phyloP scores from a whole-genome alignment of 1,140 invertebrate species.

The Caenorhabditis brenneri region DNA sequence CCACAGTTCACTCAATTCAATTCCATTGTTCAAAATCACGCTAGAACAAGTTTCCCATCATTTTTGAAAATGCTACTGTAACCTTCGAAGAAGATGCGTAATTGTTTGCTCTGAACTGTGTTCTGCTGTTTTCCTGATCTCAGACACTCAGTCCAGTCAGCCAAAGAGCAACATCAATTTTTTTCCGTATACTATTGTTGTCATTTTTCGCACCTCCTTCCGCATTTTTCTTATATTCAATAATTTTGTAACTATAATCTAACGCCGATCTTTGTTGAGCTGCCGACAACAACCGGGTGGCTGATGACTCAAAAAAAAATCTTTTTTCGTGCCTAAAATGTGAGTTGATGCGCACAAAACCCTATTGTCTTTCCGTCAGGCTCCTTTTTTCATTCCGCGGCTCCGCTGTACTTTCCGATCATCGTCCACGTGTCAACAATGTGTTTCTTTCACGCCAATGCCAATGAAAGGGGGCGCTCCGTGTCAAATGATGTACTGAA shows the following conservation, averaged over 20 bases:
- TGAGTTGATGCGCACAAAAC: not conserved
- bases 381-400: not conserved
- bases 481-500: slow-evolving; percentile 37
- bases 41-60: no score
- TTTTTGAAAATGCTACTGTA: no score
- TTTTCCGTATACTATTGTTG: slow-evolving; percentile 3
- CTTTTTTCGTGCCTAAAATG: not conserved
- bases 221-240: not conserved
- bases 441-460: not conserved
- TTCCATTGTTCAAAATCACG: not conserved
- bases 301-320: slow-evolving; percentile 7
- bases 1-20: not conserved
- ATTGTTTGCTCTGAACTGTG: not conserved
- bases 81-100: not conserved
- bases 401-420: not conserved
- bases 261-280: slow-evolving; percentile 5
- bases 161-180: not conserved
- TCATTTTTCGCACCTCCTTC: not conserved
- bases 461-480: not conserved
- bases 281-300: not conserved
- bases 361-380: slow-evolving; percentile 8
- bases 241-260: not conserved
- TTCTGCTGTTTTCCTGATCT: not conserved
- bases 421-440: slow-evolving; percentile 12
- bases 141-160: not conserved